Percentiles rank a stretch among this genome's conserved stretches.
Conservation (phyloP, 2,113 vertebrate genomes). For the Dromaius novaehollandiae region DNA sequence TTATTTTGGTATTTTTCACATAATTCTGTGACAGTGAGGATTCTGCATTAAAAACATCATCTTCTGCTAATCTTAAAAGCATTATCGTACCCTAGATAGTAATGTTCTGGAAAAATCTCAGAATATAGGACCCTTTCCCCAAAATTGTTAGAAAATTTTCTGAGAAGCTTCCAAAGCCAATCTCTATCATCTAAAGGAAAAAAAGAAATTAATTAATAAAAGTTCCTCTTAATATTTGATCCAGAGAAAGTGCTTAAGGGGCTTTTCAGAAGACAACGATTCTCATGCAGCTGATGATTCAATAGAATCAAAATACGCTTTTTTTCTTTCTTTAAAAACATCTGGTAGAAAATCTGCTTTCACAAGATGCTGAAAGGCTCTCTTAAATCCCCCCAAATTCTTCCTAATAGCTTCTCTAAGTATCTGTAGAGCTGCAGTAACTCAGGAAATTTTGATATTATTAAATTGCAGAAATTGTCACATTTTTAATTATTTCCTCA, state of each 20-base stretch:
- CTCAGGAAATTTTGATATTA: not conserved
- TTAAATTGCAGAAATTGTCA: not conserved
- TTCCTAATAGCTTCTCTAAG: conserved; percentile 12
- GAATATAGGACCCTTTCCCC: not conserved
- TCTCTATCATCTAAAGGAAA: not conserved
- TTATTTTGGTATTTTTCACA: not conserved
- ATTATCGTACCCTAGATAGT: not conserved
- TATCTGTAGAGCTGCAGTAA: conserved; percentile 23
- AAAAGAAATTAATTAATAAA: conserved; percentile 32
- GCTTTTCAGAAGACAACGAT: conserved; percentile 54
- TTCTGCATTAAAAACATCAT: not conserved
- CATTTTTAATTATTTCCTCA: not conserved
- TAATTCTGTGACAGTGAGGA: not conserved
- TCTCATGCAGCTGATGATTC: conserved; percentile 59
- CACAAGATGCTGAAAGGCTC: conserved; percentile 51
- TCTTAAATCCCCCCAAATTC: conserved; percentile 32
- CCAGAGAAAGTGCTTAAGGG: conserved; percentile 38
- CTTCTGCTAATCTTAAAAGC: not conserved
- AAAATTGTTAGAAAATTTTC: not conserved
- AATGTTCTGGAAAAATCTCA: not conserved
- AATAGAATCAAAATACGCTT: conserved; percentile 53
- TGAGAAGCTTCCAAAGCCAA: not conserved
- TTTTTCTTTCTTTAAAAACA: conserved; percentile 44
- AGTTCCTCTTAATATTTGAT: conserved; percentile 53
- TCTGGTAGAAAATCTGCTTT: conserved; percentile 64